Conservation (phyloP, 2,888 invertebrate species). For the Synergus itoensis region DNA sequence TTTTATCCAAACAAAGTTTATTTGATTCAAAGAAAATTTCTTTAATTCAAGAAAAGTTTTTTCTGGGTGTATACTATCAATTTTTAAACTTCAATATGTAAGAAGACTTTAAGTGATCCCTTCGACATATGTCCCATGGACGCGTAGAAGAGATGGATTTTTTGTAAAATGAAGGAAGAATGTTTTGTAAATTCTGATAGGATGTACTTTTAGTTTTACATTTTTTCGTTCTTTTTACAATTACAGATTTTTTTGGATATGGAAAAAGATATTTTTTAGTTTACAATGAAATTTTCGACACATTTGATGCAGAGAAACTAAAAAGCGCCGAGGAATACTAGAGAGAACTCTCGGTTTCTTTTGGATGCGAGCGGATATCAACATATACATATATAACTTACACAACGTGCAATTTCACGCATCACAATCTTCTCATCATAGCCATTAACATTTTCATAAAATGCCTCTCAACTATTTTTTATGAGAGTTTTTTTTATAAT, state of each 20-base stretch:
- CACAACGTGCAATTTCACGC: conserved; percentile 31
- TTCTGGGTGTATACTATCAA: too few species aligned
- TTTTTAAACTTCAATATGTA: too few species aligned
- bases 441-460: conserved; percentile 7
- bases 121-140: too few species aligned
- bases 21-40: too few species aligned
- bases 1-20: too few species aligned
- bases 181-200: background rate
- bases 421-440: conserved; percentile 9
- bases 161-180: background rate
- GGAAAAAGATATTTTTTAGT: background rate
- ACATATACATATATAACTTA: background rate
- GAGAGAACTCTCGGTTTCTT: background rate
- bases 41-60: too few species aligned
- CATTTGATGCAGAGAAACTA: conserved; percentile 24
- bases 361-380: conserved; percentile 8
- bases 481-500: background rate
- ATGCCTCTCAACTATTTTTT: background rate
- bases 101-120: too few species aligned
- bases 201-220: background rate
- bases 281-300: conserved; percentile 19
- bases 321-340: background rate
- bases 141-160: too few species aligned
- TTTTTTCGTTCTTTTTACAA: background rate
- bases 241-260: background rate